A percentile compares a stretch with the other conserved stretches of the same genome.
These are phyloP conservation scores for Myoxocephalus aenaeus DNA, from an alignment of 2,797 vertebrate species.

Conservation along the genomic window DNA sequence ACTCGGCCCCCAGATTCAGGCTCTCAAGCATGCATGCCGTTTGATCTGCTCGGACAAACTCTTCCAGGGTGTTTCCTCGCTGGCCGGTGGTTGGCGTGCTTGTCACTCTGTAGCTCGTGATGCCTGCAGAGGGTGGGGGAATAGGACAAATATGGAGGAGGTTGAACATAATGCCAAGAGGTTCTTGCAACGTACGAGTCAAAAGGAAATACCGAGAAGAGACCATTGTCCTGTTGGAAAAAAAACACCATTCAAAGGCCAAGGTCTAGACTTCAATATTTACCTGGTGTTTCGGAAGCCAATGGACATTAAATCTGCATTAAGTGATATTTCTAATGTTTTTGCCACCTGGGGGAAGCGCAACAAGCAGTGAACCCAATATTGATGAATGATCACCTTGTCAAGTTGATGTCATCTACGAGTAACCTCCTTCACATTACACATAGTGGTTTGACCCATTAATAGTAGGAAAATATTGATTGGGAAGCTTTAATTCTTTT, in stretches of 20 bases:
- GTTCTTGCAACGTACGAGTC: conserved; percentile 25
- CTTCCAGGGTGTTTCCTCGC: no score
- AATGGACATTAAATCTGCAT: not conserved
- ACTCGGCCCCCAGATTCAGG: no score
- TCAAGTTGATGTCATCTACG: not conserved
- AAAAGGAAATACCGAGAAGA: conserved; percentile 49
- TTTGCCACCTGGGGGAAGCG: no score
- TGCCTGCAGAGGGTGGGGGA: no score
- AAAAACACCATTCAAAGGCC: conserved; percentile 36
- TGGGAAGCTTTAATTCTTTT: not conserved
- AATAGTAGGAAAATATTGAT: not conserved
- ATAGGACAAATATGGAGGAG: conserved; percentile 30
- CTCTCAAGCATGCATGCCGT: no score
- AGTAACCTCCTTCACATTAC: not conserved
- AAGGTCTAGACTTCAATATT: conserved; percentile 69
- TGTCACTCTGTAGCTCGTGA: no score
- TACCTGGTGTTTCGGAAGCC: conserved; percentile 17
- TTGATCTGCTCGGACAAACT: no score
- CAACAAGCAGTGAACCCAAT: no score
- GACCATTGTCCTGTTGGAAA: conserved; percentile 40
- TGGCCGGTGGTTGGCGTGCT: no score
- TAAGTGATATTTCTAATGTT: no score
- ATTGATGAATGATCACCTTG: conserved; percentile 6
- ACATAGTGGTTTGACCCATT: not conserved
- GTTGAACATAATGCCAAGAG: conserved; percentile 16